Evolutionary conservation across 2,113 vertebrate species (phyloP).

Genomic region (Gymnorhina tibicen): DNA sequence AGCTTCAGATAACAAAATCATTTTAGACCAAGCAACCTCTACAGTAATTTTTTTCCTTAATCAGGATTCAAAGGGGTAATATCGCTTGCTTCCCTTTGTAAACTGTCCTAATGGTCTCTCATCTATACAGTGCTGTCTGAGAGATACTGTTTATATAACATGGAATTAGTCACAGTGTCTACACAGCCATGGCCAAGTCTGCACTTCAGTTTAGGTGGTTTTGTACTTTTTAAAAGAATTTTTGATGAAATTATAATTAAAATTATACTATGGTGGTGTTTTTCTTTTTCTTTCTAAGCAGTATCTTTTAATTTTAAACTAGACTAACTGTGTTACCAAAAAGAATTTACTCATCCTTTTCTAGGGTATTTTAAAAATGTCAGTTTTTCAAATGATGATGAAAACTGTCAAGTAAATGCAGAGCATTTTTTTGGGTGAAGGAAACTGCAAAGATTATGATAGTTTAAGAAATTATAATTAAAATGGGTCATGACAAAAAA

Average conservation of each 20-base stretch:
- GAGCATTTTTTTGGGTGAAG: background rate
- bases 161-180: background rate
- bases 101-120: slow-evolving; percentile 14
- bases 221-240: background rate
- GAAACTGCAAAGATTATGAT: background rate
- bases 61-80: background rate
- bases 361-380: background rate
- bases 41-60: background rate
- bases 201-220: background rate
- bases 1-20: background rate
- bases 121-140: background rate
- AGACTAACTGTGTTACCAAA: background rate
- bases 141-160: background rate
- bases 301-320: background rate
- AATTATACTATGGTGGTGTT: background rate
- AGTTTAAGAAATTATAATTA: background rate
- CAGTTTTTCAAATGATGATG: background rate
- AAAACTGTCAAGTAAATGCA: background rate
- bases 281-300: background rate
- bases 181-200: background rate
- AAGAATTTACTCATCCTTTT: background rate
- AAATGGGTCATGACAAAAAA: background rate
- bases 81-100: background rate
- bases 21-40: background rate
- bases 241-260: background rate